phyloP scores from a whole-genome alignment of 2,888 invertebrate genomes.

The Amblyjoppa proteus region DNA sequence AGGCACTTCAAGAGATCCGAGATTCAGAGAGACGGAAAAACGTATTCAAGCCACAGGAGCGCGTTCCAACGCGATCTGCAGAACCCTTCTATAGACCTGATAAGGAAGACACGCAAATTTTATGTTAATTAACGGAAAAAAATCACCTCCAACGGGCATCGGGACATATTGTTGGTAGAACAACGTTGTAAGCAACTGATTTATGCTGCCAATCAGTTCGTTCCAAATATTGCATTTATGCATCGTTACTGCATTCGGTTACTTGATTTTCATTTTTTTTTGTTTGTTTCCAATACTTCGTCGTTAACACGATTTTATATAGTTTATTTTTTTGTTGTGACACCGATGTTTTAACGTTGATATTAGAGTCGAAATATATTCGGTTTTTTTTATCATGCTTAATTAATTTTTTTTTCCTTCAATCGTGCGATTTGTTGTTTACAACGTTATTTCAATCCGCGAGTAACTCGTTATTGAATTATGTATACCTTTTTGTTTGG shows the following conservation, averaged over 20 bases:
- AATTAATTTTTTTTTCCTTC: slow-evolving; percentile 37
- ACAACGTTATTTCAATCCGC: slow-evolving; percentile 66
- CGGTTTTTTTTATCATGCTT: slow-evolving; percentile 51
- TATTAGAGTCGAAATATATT: slow-evolving; percentile 54
- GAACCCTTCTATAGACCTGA: slow-evolving; percentile 81
- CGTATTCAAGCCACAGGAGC: slow-evolving; percentile 76
- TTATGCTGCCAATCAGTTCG: slow-evolving; percentile 23
- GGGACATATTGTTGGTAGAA: slow-evolving; percentile 32
- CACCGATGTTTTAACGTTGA: slow-evolving; percentile 48
- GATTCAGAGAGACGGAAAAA: slow-evolving; percentile 76
- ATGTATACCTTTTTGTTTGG: slow-evolving; percentile 66
- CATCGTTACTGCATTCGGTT: slow-evolving; percentile 38
- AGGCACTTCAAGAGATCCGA: slow-evolving; percentile 75
- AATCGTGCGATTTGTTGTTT: slow-evolving; percentile 62
- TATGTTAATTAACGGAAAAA: slow-evolving; percentile 50
- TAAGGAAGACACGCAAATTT: slow-evolving; percentile 75
- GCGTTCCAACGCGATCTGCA: slow-evolving; percentile 78
- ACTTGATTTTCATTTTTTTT: slow-evolving; percentile 28
- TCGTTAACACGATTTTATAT: slow-evolving; percentile 4
- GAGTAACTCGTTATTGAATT: slow-evolving; percentile 58
- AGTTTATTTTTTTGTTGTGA: slow-evolving; percentile 1
- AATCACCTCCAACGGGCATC: slow-evolving; percentile 12
- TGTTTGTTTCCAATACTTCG: slow-evolving; percentile 11
- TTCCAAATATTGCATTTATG: slow-evolving; percentile 37
- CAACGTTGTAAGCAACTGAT: slow-evolving; percentile 68